Base-by-base conservation (phyloP, 1,140 invertebrate species). In the Aleiodes sp. region DNA sequence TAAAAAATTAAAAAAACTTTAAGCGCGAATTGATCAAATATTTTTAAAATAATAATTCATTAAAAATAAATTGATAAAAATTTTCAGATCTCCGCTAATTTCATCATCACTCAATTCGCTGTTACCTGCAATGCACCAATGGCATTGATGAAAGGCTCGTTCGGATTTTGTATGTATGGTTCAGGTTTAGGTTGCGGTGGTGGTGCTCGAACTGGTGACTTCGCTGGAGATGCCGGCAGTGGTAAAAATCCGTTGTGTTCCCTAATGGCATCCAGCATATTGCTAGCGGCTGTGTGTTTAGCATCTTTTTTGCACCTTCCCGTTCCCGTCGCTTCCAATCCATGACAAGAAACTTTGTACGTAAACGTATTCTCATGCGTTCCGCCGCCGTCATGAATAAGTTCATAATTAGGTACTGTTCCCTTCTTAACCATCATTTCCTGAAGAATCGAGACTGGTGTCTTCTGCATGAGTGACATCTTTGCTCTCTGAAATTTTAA, bases 301-400 rank as follows among this genome's bases (percentile, higher is more conserved):
- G 91, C 90, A 82, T 91, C 90, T 81, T 92, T 91, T 80, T 92
- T 92, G 72, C 89, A 91, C 68, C 91, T 87, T 16, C 91, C 90
- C 12, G 81, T 80, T 10, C 90, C 91, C 63, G 73, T 82, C 7
- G 89, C 89, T 68, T 29, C 33, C 7, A 84, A 73, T 4, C 82
- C 82, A 46, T 83, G 78, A 46, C 84, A 87, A 2, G 65, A 66
- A 1, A 90, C 88, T 73, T 88, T 82, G 80, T 91, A 93, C 4
- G 89, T 89, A 78, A 94, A 94, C 29, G 88, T 88, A 61, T 92
- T 92, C 66, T 91, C 88, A 79, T 93, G 92, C 1, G 91, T 89
- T 12, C 91, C 91, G 19, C 90, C 90, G 73, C 92, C 91, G 76
- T 91, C 88, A 62, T 90, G 86, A 72, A 94, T 87, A 19, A 94